Evolutionary conservation across 2,113 vertebrate species (phyloP).

Genomic region (Sprattus sprattus): DNA sequence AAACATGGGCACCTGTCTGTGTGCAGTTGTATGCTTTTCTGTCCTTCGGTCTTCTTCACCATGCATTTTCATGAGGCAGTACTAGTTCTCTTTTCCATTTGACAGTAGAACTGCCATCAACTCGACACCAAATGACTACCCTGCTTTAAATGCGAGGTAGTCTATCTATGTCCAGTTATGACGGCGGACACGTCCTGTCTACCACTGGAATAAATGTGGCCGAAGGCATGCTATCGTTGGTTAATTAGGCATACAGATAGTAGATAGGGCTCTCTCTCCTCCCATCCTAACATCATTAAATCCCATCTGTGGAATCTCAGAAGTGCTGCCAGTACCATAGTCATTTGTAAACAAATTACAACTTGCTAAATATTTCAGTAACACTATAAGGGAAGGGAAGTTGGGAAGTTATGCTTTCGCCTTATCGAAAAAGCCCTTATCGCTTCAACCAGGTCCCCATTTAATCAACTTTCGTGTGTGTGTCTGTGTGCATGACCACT

Average conservation of each 20-base stretch:
- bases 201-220: not conserved
- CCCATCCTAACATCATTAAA: not conserved
- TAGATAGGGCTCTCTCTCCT: not conserved
- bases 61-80: not conserved
- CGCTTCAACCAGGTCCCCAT: conserved; percentile 25
- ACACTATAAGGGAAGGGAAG: not conserved
- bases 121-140: not conserved
- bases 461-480: conserved; percentile 22
- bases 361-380: not conserved
- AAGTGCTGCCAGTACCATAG: not conserved
- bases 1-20: not conserved
- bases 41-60: not conserved
- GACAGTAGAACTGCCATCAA: not conserved
- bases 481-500: conserved; percentile 25
- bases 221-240: not conserved
- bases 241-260: not conserved
- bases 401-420: not conserved
- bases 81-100: not conserved
- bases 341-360: conserved; percentile 5
- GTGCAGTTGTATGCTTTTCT: not conserved
- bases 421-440: conserved; percentile 43
- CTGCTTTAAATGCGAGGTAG: not conserved
- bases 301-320: conserved; percentile 8
- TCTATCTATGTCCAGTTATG: not conserved
- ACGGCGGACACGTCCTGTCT: not conserved